Base-by-base conservation (phyloP, 2,888 invertebrate species). In the Psococerastis gibbosa region DNA sequence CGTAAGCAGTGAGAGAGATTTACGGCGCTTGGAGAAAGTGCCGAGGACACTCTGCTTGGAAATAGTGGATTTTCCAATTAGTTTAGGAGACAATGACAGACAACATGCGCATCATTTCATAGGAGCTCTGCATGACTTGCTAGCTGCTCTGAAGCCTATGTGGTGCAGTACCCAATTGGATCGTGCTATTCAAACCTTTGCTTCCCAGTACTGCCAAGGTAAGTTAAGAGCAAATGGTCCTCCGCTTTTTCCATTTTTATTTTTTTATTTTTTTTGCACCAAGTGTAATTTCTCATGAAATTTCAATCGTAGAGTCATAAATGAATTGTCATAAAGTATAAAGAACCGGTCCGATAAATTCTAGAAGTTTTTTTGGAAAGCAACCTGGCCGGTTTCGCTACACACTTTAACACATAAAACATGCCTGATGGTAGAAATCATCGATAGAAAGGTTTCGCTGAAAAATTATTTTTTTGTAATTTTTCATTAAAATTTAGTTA, bases 181-280 rank as follows among this genome's bases (percentile, higher is more conserved):
- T 55, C 85, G 88, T 59, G 80, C 83, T 0, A 69, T 94, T 60
- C 89, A 91, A 62, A 81, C 84, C 57, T 92, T 92, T 55, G 82
- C 92, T 2, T 89, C 91, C 0, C 76, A 81, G 49, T 85, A 88
- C 53, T 92, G 91, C 60, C 80, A 88, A 64, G 76, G 83, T 69
- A 75, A 71, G 59, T 73, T 75, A n/a, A n/a, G n/a, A n/a, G n/a
- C n/a, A n/a, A n/a, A n/a, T n/a, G n/a, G n/a, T n/a, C 53, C 70
- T 77, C 2, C 61, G 61, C 53, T 64, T 70, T 0, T 69, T 70
- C 35, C 71, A 69, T 1, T 71, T 34, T 45, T 22, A 27, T 22
- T 42, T 41, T 45, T 22, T 16, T 32, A 32, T 20, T 13, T 20
- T 45, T 38, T 22, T 32, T 42, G 8, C n/a, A 11, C 27, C 6